phyloP scores from a whole-genome alignment of 2,797 vertebrate genomes.

The Anguilla obscura region DNA sequence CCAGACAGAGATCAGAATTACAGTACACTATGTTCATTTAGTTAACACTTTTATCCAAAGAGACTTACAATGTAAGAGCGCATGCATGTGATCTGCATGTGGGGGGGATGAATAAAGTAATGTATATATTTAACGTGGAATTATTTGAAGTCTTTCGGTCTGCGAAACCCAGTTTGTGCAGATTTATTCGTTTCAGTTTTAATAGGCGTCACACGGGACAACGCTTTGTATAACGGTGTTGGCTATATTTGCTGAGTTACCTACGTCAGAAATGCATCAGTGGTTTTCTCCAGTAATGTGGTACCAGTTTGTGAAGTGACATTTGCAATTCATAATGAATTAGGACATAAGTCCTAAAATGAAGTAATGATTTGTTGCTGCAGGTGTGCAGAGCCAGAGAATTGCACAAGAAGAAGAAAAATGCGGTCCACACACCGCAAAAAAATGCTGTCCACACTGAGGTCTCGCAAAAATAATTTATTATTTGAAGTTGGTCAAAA shows the following conservation, averaged over 20 bases:
- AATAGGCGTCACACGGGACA: too few species aligned
- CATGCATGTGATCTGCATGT: neutral
- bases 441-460: neutral
- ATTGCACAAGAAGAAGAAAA: neutral
- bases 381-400: neutral
- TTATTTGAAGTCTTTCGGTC: neutral
- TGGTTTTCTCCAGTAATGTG: neutral
- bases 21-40: neutral
- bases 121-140: neutral
- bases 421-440: neutral
- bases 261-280: neutral
- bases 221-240: neutral
- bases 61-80: neutral
- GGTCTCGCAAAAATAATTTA: neutral
- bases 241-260: neutral
- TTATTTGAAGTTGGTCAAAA: neutral
- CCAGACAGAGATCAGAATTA: neutral
- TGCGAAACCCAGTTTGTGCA: neutral
- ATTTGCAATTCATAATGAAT: neutral
- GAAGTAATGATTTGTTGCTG: neutral
- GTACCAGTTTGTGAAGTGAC: neutral
- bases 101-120: neutral
- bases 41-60: neutral
- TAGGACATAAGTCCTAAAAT: neutral
- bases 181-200: neutral